These are phyloP conservation scores for Eristalinus sepulchralis DNA, from an alignment of 2,888 invertebrate genomes.

Conservation along the genomic window DNA sequence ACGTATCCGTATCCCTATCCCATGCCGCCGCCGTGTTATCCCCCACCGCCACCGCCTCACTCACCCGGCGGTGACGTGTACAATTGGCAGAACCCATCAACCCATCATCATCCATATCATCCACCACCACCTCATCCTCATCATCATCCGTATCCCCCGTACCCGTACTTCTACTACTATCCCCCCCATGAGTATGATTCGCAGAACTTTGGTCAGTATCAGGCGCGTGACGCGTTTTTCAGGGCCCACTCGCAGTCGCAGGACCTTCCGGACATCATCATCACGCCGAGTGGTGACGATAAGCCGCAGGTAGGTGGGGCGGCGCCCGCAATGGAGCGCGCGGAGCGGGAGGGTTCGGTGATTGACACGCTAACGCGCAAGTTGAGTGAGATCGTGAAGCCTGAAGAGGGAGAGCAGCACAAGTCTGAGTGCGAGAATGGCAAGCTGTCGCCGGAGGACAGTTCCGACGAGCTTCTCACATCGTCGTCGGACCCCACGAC, in stretches of 20 bases:
- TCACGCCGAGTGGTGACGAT: constrained; percentile 79
- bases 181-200: constrained; percentile 72
- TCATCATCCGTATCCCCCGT: constrained; percentile 58
- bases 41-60: constrained; percentile 70
- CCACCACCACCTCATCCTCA: constrained; percentile 73
- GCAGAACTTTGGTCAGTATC: constrained; percentile 69
- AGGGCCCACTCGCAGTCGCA: constrained; percentile 75
- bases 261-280: constrained; percentile 78
- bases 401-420: constrained; percentile 75
- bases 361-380: constrained; percentile 77
- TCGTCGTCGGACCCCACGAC: constrained; percentile 62
- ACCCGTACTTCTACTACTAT: constrained; percentile 59
- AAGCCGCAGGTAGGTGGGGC: constrained; percentile 75
- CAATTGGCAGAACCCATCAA: constrained; percentile 72
- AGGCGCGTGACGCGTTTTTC: constrained; percentile 70
- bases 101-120: constrained; percentile 66
- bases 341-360: constrained; percentile 74
- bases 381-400: constrained; percentile 75
- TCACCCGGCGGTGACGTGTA: constrained; percentile 60
- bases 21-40: constrained; percentile 77
- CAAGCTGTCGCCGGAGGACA: constrained; percentile 32
- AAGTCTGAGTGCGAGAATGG: constrained; percentile 73
- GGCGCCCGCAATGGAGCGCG: constrained; percentile 75
- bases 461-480: constrained; percentile 50
- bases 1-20: constrained; percentile 76